Conservation (phyloP, 2,888 invertebrate species). For the Agrochola litura region DNA sequence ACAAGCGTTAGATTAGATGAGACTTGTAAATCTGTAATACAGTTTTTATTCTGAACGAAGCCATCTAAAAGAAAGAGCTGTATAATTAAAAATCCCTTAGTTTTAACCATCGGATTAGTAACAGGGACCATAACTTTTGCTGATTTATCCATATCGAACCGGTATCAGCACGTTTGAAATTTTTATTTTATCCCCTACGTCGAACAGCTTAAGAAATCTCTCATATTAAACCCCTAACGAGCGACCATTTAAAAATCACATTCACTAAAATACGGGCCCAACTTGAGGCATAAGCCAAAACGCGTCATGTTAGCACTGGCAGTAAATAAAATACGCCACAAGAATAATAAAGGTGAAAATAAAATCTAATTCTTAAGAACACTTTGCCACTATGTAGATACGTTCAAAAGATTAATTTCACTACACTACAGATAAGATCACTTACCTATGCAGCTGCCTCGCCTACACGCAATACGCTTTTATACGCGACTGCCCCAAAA, state of each 20-base stretch:
- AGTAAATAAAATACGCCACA: conserved; percentile 62
- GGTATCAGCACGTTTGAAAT: conserved; percentile 32
- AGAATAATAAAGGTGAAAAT: conserved; percentile 63
- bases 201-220: conserved; percentile 37
- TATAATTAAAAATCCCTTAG: neutral
- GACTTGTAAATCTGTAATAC: neutral
- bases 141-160: conserved; percentile 26
- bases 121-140: conserved; percentile 6
- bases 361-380: conserved; percentile 64
- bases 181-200: conserved; percentile 27
- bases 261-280: conserved; percentile 56
- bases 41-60: neutral
- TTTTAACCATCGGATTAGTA: conserved; percentile 6
- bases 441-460: too few species aligned
- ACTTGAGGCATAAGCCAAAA: conserved; percentile 53
- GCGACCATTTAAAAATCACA: conserved; percentile 54
- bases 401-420: conserved; percentile 8
- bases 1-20: neutral
- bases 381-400: conserved; percentile 22
- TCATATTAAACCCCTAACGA: conserved; percentile 55
- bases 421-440: neutral
- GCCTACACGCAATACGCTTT: neutral
- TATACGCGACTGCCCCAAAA: neutral
- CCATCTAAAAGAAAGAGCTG: neutral
- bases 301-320: conserved; percentile 54